Evolutionary conservation across 2,797 vertebrate species (phyloP).

Genomic region (Falco biarmicus): DNA sequence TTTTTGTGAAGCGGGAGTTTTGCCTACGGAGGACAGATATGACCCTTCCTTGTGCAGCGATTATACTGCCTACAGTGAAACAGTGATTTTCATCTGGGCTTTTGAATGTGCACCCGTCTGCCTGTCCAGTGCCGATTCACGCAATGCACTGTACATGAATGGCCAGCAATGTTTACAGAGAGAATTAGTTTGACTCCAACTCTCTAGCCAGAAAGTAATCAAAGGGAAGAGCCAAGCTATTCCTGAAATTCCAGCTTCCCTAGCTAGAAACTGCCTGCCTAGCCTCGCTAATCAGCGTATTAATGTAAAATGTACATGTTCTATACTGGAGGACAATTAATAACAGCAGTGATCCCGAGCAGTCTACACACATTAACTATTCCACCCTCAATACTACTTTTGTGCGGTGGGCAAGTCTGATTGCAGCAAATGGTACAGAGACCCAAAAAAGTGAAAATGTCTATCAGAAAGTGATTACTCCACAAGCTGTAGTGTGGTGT

Average conservation of each 20-base stretch:
- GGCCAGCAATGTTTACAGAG: slow-evolving; percentile 63
- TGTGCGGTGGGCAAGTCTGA: background rate
- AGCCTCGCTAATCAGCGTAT: background rate
- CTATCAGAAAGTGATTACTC: background rate
- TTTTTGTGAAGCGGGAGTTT: background rate
- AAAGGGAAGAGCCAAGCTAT: slow-evolving; percentile 63
- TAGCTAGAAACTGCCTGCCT: slow-evolving; percentile 15
- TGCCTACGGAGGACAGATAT: background rate
- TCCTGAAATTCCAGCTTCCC: slow-evolving; percentile 57
- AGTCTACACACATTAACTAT: background rate
- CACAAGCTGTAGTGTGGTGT: background rate
- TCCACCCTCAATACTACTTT: background rate
- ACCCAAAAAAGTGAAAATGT: background rate
- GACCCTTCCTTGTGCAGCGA: background rate
- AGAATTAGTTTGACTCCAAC: slow-evolving; percentile 61
- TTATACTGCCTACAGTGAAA: background rate
- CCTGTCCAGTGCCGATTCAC: slow-evolving; percentile 22
- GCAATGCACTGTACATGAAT: slow-evolving; percentile 53
- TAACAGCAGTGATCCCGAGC: slow-evolving; percentile 13
- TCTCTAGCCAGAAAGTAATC: slow-evolving; percentile 64
- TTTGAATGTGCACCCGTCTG: slow-evolving; percentile 39
- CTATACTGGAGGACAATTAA: slow-evolving; percentile 25
- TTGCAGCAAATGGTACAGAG: background rate
- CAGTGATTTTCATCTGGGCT: slow-evolving; percentile 37
- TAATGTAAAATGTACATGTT: slow-evolving; percentile 21